Evolutionary conservation across 2,888 invertebrate genomes (phyloP), one percentile per base, ranked within the genome.

Genomic region (Salpingus planirostris): DNA sequence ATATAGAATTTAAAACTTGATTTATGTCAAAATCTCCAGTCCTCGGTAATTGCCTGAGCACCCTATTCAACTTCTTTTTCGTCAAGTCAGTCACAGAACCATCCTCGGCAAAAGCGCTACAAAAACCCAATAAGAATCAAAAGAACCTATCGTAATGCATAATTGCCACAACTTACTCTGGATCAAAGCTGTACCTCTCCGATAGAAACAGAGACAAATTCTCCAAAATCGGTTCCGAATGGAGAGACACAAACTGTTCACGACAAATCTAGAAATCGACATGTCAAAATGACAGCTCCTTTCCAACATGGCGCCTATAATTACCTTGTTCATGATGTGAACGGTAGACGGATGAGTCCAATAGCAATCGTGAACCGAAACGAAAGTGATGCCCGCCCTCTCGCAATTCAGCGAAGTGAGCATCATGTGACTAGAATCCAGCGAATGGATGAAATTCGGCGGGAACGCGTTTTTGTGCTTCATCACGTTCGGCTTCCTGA

Each of bases 351-450:
- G 82, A 66, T 99, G 98, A 1, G 98, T 98, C 98, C 98, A 99
- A 70, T 82, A 99, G 62, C 97, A 98, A 67, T 99, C 98, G 66
- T 99, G 98, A 12, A 99, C 95, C 0, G 97, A 95, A 3, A 91
- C 88, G 69, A 92, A 99, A 24, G 89, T 84, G 31, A 96, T 70
- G 1, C 83, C 90, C 3, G 69, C 69, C 15, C 82, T 74, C 64
- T 86, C 84, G 56, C 90, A 89, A 65, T 81, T 72, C 50, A 99
- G 69, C 5, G 95, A 86, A 2, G 98, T 99, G 42, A 99, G 73
- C 96, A 98, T 97, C 98, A 99, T 99, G 68, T 99, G 98, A 55
- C 84, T 80, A 29, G 97, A 93, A 69, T 99, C 98, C 59, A 99
- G 70, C 14, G 97, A 97, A 68, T 99, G 98, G 57, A 99, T 87